Evolutionary conservation across 2,113 vertebrate species (phyloP).

Genomic region (Chamaea fasciata): DNA sequence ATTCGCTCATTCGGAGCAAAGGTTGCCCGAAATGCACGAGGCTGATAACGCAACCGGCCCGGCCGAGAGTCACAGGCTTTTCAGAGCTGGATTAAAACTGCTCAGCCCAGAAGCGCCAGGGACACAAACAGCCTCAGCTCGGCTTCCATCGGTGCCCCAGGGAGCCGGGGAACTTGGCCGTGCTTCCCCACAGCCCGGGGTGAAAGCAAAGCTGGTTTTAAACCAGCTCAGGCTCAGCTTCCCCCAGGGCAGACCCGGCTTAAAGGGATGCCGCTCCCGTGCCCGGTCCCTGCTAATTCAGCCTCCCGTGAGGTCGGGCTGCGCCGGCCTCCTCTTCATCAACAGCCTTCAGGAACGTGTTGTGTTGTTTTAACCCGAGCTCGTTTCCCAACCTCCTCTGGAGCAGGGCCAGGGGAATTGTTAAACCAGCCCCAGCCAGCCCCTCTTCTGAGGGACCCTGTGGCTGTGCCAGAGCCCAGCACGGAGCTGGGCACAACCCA

Average conservation of each 20-base stretch:
- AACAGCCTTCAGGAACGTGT: not conserved
- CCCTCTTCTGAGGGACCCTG: not conserved
- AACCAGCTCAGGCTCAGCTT: not conserved
- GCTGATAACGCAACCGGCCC: not conserved
- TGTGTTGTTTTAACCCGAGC: constrained; percentile 37
- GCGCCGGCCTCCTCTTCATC: not conserved
- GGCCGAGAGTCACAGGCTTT: not conserved
- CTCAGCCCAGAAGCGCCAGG: not conserved
- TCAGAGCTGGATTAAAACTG: not conserved
- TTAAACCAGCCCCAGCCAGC: not conserved
- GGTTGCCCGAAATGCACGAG: not conserved
- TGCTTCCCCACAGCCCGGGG: not conserved
- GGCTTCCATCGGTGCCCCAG: not conserved
- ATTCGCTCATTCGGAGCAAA: not conserved
- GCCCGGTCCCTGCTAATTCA: not conserved
- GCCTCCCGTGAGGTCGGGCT: not conserved
- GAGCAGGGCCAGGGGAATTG: constrained; percentile 1
- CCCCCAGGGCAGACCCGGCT: not conserved
- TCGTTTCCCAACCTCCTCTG: constrained; percentile 38
- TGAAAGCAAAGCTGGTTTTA: not conserved
- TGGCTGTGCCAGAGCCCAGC: not conserved
- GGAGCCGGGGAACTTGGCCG: not conserved
- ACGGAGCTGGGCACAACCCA: rapidly evolving
- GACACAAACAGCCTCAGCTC: not conserved
- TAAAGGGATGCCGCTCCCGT: not conserved